Conservation (phyloP, 2,888 invertebrate genomes). For the Xestia c-nigrum region DNA sequence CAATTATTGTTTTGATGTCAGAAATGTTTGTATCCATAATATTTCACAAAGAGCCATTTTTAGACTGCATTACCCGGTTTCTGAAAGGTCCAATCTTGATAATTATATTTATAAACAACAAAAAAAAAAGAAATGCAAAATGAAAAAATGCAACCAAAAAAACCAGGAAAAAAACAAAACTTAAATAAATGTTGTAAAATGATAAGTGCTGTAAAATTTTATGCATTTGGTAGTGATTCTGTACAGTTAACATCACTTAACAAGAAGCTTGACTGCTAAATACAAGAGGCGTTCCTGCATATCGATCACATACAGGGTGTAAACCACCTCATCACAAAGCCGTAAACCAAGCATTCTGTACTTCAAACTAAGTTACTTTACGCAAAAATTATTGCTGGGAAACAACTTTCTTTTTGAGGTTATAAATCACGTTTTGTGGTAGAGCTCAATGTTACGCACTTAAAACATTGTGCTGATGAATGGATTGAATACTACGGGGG, state of each 20-base stretch:
- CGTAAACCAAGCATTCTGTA: no score
- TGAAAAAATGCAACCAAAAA: background rate
- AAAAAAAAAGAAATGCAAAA: background rate
- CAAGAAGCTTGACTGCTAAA: background rate
- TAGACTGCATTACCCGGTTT: conserved; percentile 7
- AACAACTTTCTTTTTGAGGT: no score
- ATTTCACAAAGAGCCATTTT: background rate
- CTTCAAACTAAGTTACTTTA: no score
- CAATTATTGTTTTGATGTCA: background rate
- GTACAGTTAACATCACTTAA: background rate
- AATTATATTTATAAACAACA: background rate
- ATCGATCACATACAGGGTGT: no score
- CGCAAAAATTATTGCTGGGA: no score
- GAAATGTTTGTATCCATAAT: background rate
- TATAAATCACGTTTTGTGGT: no score
- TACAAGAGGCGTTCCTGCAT: background rate
- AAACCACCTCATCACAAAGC: no score
- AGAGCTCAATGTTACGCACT: no score
- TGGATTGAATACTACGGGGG: no score
- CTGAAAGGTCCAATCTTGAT: background rate
- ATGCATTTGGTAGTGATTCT: background rate
- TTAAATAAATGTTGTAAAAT: background rate
- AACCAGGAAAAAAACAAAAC: background rate
- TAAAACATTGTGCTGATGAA: no score
- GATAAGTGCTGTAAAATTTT: background rate